Base-by-base conservation (phyloP, 1,140 invertebrate genomes). In the Nasonia longicornis region DNA sequence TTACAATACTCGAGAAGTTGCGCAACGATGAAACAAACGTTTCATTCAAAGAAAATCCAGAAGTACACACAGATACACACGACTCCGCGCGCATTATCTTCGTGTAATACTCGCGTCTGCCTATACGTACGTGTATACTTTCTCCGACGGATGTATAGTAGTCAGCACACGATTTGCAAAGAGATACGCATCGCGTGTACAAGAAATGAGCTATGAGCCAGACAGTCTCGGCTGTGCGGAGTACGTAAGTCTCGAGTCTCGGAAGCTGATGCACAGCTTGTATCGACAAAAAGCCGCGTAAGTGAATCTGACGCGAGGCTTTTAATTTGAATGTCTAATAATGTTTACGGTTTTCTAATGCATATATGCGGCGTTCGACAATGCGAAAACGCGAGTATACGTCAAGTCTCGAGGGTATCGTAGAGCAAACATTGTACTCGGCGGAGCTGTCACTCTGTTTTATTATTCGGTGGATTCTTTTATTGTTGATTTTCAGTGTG, bases 131-230 rank as follows among this genome's bases (percentile, higher is more conserved):
- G 16, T 52, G 52, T n/a, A 22, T 35, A 74, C 38, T 38, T 80
- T 74, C 74, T 14, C 63, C 38, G 63, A 48, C 52, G 20, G 8
- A 42, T 69, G 29, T 48, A 79, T 72, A 79, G 42, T 77, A 12
- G 11, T 11, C 66, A 67, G 20, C 11, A 11, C 29, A 12, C 35
- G 42, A 80, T 71, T 72, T n/a, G 11, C 16, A 45, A 4, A 52
- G 63, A 74, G 63, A 74, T 74, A 52, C 48, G 35, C 16, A 74
- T 31, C 35, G 26, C 52, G 31, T 45, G 29, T 22, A 38, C n/a
- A 74, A 66, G 63, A 48, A 73, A 67, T 74, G 71, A 74, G 48
- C 52, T 71, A 80, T 67, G 71, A 80, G 64, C 20, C 58, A 70
- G 69, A 48, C 38, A 58, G 45, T 58, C 45, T 26, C 35, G 58